phyloP scores from a whole-genome alignment of 2,888 invertebrate genomes.

The Caenorhabditis sinica region DNA sequence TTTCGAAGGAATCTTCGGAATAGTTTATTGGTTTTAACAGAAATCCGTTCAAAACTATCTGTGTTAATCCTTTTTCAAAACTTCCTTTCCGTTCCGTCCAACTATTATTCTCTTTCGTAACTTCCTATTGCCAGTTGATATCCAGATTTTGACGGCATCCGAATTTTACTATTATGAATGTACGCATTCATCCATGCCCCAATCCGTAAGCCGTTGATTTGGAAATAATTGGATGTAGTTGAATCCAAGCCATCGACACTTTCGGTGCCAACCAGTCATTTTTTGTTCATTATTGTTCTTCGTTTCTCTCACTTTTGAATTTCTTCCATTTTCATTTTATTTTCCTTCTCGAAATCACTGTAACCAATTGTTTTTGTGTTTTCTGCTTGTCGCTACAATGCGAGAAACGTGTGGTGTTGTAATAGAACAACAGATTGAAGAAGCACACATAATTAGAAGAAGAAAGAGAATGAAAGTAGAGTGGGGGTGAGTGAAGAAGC shows the following conservation, averaged over 20 bases:
- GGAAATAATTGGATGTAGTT: conserved; percentile 68
- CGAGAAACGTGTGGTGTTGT: conserved; percentile 54
- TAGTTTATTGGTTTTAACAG: neutral
- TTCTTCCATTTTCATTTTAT: neutral
- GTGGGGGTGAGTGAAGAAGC: conserved; percentile 1
- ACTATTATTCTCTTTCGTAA: conserved; percentile 1
- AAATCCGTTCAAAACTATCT: neutral
- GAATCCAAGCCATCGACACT: conserved; percentile 35
- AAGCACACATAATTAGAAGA: conserved; percentile 57
- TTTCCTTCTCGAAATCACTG: conserved; percentile 34
- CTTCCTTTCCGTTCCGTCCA: conserved; percentile 5
- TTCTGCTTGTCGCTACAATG: neutral
- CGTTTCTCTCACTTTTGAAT: neutral
- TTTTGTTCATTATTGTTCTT: conserved; percentile 15
- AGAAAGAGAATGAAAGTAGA: conserved; percentile 6
- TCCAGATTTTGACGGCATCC: conserved; percentile 47
- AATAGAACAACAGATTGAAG: conserved; percentile 59
- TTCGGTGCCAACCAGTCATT: conserved; percentile 22
- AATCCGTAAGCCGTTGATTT: conserved; percentile 66
- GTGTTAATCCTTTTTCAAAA: neutral
- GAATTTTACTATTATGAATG: conserved; percentile 50
- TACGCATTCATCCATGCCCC: conserved; percentile 63
- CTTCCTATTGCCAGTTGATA: conserved; percentile 29
- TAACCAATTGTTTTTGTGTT: conserved; percentile 51
- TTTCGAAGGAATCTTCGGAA: too few species aligned